Percentiles rank a stretch among this genome's conserved stretches.
phyloP scores from a whole-genome alignment of 2,797 vertebrate genomes.

The Sebastes vulpes region DNA sequence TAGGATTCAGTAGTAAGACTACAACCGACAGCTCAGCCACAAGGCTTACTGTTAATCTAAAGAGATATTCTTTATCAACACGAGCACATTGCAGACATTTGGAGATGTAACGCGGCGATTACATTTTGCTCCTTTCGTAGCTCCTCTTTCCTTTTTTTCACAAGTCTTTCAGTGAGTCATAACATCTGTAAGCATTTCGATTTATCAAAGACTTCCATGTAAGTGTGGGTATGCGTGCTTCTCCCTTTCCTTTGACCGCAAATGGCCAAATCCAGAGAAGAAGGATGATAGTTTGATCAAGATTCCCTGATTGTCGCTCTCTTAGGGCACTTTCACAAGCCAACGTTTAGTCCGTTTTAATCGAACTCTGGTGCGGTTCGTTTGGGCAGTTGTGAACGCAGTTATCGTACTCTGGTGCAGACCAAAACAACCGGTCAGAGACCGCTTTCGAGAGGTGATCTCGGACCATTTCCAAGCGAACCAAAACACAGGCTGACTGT shows the following conservation, averaged over 20 bases:
- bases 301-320: conserved; percentile 14
- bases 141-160: conserved; percentile 13
- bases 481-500: neutral
- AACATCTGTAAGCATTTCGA: neutral
- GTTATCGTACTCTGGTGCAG: neutral
- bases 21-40: conserved; percentile 5
- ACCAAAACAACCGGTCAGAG: neutral
- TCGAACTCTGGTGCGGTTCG: neutral
- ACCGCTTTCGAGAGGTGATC: too few species aligned
- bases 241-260: conserved; percentile 10
- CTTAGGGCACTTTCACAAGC: too few species aligned
- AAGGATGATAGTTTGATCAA: conserved; percentile 1
- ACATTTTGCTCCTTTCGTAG: conserved; percentile 4
- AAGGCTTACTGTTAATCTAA: conserved; percentile 50
- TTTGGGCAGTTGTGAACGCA: neutral
- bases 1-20: conserved; percentile 11
- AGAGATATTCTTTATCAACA: conserved; percentile 57
- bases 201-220: neutral
- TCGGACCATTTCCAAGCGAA: too few species aligned
- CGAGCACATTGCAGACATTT: conserved; percentile 48
- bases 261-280: conserved; percentile 5
- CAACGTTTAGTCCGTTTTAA: neutral
- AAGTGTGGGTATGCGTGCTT: neutral
- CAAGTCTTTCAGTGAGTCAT: conserved; percentile 12
- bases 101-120: conserved; percentile 19